phyloP scores from a whole-genome alignment of 2,797 vertebrate genomes.

The Dipus sagitta region DNA sequence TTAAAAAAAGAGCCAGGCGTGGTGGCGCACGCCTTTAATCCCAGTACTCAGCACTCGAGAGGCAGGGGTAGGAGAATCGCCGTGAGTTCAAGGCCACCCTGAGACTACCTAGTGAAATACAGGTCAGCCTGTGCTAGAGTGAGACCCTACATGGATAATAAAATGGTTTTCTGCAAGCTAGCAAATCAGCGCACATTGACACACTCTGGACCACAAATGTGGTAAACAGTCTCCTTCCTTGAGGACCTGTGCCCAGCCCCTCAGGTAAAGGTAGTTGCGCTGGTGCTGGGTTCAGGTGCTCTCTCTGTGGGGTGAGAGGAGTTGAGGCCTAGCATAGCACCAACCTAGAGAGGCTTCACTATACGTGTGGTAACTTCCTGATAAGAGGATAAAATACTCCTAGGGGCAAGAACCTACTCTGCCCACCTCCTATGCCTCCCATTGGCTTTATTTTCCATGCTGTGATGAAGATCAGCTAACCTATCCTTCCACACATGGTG shows the following conservation, averaged over 20 bases:
- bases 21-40: too few relatives aligned
- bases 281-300: background rate
- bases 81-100: too few relatives aligned
- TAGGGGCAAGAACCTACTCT: background rate
- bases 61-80: too few relatives aligned
- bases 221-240: background rate
- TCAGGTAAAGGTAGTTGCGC: background rate
- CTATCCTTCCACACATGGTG: background rate
- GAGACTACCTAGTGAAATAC: too few relatives aligned
- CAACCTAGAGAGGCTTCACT: background rate
- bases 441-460: background rate
- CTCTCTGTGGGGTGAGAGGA: too few relatives aligned
- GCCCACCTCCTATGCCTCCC: background rate
- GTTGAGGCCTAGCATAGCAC: background rate
- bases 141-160: too few relatives aligned
- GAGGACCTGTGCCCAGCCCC: background rate
- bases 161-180: background rate
- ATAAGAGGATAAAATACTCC: background rate
- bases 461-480: background rate
- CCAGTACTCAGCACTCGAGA: too few relatives aligned
- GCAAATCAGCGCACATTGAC: too few relatives aligned
- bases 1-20: too few relatives aligned
- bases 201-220: accelerated
- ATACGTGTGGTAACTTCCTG: background rate
- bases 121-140: too few relatives aligned